These are phyloP conservation scores for Norana najaformis DNA, from an alignment of 2,888 invertebrate genomes.

Conservation along the genomic window DNA sequence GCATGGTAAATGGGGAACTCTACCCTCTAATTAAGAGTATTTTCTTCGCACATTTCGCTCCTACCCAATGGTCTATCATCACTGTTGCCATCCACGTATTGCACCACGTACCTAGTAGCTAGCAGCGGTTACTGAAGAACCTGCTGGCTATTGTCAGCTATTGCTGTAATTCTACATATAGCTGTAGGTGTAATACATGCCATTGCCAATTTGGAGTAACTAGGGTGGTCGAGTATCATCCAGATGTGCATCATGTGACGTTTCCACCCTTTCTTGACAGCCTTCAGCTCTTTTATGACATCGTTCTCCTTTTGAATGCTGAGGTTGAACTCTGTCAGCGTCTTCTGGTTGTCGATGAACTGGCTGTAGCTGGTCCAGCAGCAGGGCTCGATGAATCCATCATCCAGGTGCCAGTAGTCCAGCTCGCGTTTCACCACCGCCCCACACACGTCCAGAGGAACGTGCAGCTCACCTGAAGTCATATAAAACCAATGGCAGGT, in stretches of 20 bases:
- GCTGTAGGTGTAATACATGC: slow-evolving; percentile 42
- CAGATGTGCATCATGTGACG: slow-evolving; percentile 55
- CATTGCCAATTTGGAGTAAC: slow-evolving; percentile 58
- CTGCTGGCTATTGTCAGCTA: too few relatives aligned
- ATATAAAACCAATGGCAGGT: slow-evolving; percentile 19
- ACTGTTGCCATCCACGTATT: too few relatives aligned
- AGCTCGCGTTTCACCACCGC: slow-evolving; percentile 60
- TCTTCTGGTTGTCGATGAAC: slow-evolving; percentile 58
- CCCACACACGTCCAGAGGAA: slow-evolving; percentile 60
- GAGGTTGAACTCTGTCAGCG: slow-evolving; percentile 56
- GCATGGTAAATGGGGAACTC: too few relatives aligned
- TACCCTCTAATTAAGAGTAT: too few relatives aligned
- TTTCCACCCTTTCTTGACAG: slow-evolving; percentile 53
- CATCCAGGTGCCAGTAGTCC: slow-evolving; percentile 60
- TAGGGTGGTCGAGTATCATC: slow-evolving; percentile 59
- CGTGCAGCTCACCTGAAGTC: slow-evolving; percentile 60
- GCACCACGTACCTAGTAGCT: too few relatives aligned
- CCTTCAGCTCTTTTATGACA: slow-evolving; percentile 49
- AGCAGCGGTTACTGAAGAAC: too few relatives aligned
- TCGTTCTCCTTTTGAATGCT: slow-evolving; percentile 53
- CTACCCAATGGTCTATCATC: too few relatives aligned
- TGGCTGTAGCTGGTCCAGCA: slow-evolving; percentile 58
- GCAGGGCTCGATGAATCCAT: slow-evolving; percentile 58
- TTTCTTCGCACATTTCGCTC: too few relatives aligned
- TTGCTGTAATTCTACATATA: too few relatives aligned